phyloP scores from a whole-genome alignment of 1,140 invertebrate species.

The Polypedilum vanderplanki region DNA sequence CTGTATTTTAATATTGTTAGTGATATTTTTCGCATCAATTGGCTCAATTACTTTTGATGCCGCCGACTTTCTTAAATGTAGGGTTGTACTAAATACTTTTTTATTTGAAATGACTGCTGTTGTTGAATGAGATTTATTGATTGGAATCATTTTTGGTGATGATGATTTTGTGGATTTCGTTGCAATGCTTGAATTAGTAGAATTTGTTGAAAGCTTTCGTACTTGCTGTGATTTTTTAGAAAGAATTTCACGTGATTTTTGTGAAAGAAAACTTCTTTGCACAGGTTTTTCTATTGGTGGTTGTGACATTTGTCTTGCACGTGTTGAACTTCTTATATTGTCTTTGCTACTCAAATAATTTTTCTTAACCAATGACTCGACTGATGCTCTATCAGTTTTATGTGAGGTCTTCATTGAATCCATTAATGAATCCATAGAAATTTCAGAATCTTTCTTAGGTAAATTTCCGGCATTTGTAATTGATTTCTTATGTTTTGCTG shows the following conservation, averaged over 20 bases:
- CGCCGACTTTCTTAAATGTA: slow-evolving; percentile 26
- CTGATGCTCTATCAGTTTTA: slow-evolving; percentile 43
- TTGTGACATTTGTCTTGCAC: slow-evolving; percentile 28
- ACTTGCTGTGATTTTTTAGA: slow-evolving; percentile 33
- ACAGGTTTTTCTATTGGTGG: slow-evolving; percentile 30
- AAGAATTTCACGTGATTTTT: slow-evolving; percentile 42
- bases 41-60: neutral
- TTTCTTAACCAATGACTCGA: slow-evolving; percentile 37
- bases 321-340: slow-evolving; percentile 36
- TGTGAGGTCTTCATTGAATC: slow-evolving; percentile 47
- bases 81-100: slow-evolving; percentile 24
- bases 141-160: neutral
- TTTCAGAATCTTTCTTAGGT: slow-evolving; percentile 35
- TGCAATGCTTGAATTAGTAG: slow-evolving; percentile 25
- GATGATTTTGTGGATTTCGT: slow-evolving; percentile 11
- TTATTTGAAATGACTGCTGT: slow-evolving; percentile 21
- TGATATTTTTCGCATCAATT: neutral
- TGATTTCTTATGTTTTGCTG: slow-evolving; percentile 37
- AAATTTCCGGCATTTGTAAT: neutral
- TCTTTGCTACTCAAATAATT: slow-evolving; percentile 16
- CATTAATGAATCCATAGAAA: slow-evolving; percentile 48
- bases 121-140: slow-evolving; percentile 29
- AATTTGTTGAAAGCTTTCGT: slow-evolving; percentile 17
- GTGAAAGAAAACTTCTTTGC: slow-evolving; percentile 40
- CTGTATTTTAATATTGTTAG: neutral